These are phyloP conservation scores for Epizoanthus ramosus DNA, from an alignment of 92 coral and sea anemone species.

Conservation along the genomic window DNA sequence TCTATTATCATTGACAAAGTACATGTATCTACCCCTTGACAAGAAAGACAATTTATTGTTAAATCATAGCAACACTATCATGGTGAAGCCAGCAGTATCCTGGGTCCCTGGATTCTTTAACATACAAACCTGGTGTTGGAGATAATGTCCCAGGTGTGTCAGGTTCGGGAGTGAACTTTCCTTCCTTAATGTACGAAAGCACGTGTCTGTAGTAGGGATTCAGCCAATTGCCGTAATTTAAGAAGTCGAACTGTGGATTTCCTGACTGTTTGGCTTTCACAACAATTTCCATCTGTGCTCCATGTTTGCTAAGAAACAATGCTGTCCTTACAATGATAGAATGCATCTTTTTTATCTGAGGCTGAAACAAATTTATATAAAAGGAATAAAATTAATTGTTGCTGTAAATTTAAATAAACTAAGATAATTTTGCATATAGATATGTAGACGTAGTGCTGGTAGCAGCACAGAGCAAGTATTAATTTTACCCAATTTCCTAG, in stretches of 20 bases:
- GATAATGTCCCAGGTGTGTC: conserved; percentile 58
- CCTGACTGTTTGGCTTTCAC: conserved; percentile 99
- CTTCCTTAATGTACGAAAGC: conserved; percentile 71
- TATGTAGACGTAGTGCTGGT: not conserved
- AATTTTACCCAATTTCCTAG: not conserved
- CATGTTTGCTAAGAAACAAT: conserved; percentile 88
- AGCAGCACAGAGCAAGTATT: conserved; percentile 2
- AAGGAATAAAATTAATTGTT: not conserved
- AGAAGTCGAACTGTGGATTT: conserved; percentile 97
- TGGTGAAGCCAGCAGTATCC: no score
- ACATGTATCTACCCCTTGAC: no score
- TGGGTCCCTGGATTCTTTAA: no score
- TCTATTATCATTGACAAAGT: no score
- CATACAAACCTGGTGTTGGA: conserved; percentile 50
- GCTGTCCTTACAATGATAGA: conserved; percentile 97
- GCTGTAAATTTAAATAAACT: not conserved
- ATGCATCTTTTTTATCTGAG: conserved; percentile 93
- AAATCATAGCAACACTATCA: no score
- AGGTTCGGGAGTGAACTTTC: conserved; percentile 70
- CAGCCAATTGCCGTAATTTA: conserved; percentile 88
- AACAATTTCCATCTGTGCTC: conserved; percentile 97
- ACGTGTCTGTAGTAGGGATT: conserved; percentile 95
- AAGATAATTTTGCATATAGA: conserved; percentile 9
- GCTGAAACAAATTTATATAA: conserved; percentile 55
- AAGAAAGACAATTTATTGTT: no score